phyloP scores from a whole-genome alignment of 2,113 vertebrate genomes.

The Nycticebus coucang region DNA sequence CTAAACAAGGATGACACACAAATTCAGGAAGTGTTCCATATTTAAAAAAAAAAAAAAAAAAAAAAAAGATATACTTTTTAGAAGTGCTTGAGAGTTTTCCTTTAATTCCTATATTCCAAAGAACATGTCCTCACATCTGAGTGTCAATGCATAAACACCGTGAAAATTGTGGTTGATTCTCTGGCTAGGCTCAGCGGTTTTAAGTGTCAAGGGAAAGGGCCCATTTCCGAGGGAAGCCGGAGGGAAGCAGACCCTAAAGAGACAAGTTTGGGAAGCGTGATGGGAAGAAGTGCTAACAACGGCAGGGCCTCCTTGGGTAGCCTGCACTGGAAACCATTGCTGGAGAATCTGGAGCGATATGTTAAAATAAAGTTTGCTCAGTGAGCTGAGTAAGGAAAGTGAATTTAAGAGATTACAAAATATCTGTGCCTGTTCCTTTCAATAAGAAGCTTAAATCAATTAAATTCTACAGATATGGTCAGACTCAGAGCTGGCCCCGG shows the following conservation, averaged over 20 bases:
- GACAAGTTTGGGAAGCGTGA: accelerated
- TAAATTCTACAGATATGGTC: background rate
- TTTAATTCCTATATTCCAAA: background rate
- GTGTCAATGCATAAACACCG: background rate
- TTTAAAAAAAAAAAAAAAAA: too few relatives aligned
- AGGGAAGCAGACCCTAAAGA: background rate
- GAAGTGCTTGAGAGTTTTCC: background rate
- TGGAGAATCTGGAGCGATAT: background rate
- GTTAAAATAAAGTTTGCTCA: background rate
- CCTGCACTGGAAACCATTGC: background rate
- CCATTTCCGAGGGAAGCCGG: background rate
- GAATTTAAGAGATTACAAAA: background rate
- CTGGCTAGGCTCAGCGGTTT: background rate
- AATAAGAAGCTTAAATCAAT: background rate
- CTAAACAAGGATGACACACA: too few relatives aligned
- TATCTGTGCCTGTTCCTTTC: background rate
- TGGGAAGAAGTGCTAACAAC: background rate
- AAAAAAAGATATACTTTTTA: background rate
- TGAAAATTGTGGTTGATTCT: background rate
- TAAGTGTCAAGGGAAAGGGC: background rate
- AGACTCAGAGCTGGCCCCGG: background rate
- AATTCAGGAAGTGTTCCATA: too few relatives aligned
- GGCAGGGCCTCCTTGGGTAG: accelerated
- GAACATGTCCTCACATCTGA: background rate
- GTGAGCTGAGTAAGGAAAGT: background rate